A percentile compares a stretch with the other conserved stretches of the same genome.
Conservation (phyloP, 2,113 vertebrate species). For the Prunella fulvescens region DNA sequence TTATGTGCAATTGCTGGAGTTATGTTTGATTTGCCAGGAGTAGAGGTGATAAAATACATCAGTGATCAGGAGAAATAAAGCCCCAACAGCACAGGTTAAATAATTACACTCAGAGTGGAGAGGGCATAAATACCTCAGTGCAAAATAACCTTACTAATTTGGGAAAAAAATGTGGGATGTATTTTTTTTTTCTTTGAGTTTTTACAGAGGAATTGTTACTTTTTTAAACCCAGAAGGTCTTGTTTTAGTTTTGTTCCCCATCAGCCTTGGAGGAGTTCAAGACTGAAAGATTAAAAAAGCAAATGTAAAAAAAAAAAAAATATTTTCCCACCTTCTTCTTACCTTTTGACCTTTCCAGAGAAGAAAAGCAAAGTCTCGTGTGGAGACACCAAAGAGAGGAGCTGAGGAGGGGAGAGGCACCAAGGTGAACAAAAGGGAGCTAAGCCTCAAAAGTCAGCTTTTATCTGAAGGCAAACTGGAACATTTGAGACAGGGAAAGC, state of each 20-base stretch:
- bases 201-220: not conserved
- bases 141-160: not conserved
- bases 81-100: not conserved
- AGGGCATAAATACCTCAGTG: not conserved
- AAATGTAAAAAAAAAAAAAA: not conserved
- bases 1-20: not conserved
- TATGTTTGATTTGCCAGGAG: not conserved
- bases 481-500: not conserved
- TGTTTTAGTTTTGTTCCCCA: not conserved
- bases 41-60: not conserved
- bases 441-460: not conserved
- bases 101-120: not conserved
- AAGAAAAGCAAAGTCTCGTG: not conserved
- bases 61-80: not conserved
- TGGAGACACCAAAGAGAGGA: not conserved
- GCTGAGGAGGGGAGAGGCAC: not conserved
- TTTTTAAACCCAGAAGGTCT: not conserved
- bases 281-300: not conserved
- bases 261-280: not conserved
- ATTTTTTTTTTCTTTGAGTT: not conserved
- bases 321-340: not conserved
- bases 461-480: not conserved
- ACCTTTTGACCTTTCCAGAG: not conserved
- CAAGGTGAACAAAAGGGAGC: not conserved
- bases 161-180: not conserved